Evolutionary conservation across 2,113 vertebrate species (phyloP), one percentile per base, ranked within the genome.

Genomic region (Castor canadensis): DNA sequence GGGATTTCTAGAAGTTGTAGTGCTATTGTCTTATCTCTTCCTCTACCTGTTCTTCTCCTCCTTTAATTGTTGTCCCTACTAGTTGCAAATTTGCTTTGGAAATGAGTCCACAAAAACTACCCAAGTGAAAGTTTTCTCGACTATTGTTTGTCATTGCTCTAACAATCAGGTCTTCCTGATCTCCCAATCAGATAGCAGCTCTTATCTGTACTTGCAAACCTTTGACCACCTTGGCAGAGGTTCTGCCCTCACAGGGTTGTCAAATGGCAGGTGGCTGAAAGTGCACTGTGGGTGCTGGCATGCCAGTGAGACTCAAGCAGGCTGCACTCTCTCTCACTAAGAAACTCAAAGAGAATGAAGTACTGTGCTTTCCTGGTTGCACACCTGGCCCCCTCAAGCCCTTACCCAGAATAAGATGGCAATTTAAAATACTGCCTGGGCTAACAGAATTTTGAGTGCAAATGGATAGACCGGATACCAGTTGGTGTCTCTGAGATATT

Each of bases 401-500:
- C 56, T 90, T 58, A 30, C 76, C 81, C 52, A 82, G 67, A 91
- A 83, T 76, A 62, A 87, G 96, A 77, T 76, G 45, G 56, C 19
- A 30, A 54, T 75, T 83, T 73, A 45, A 92, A 95, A 64, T 75
- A 76, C 73, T 45, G 15, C 35, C 52, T 62, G 24, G 26, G 24
- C 35, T 47, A 38, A 40, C 43, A 77, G 11, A 52, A 83, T 64
- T 76, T 91, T 72, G 17, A 84, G n/a, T 84, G 30, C 26, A 84
- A 73, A 54, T 89, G 58, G 26, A 38, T 54, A 77, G 60, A 30
- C 9, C 64, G 64, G 60, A 83, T 2, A 91, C 7, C 28, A 35
- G 11, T 66, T 49, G 80, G 43, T 88, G 4, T 94, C 20, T 89
- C 80, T 94, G 89, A 89, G 93, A 40, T 91, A 43, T 67, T 80